phyloP scores from a whole-genome alignment of 2,888 invertebrate genomes.

The Parelbella ahira region DNA sequence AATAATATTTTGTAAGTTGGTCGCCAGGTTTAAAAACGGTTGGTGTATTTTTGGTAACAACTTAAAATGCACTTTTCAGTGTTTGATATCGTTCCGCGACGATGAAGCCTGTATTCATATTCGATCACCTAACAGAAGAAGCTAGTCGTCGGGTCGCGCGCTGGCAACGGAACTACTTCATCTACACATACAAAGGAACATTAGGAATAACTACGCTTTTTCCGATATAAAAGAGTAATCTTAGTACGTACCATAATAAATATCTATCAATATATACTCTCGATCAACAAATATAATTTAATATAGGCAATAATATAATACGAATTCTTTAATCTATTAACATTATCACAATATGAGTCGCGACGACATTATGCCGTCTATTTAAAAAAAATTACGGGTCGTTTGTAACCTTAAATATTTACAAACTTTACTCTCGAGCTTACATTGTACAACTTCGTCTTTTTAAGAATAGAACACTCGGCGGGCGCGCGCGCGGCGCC shows the following conservation, averaged over 20 bases:
- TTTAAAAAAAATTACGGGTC: conserved; percentile 45
- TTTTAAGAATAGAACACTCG: conserved; percentile 34
- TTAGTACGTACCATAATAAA: conserved; percentile 63
- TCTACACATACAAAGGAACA: conserved; percentile 47
- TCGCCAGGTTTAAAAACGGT: conserved; percentile 26
- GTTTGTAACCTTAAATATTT: conserved; percentile 45
- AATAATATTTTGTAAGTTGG: conserved; percentile 22
- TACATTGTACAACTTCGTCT: conserved; percentile 45
- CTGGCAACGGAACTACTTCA: conserved; percentile 37
- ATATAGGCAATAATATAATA: conserved; percentile 66
- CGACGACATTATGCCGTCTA: conserved; percentile 58
- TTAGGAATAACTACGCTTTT: conserved; percentile 45
- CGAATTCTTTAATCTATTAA: conserved; percentile 60
- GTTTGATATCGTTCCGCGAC: conserved; percentile 26
- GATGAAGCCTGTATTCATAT: conserved; percentile 5
- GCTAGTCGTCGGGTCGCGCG: conserved; percentile 36
- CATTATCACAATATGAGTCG: conserved; percentile 68
- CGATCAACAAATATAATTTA: conserved; percentile 74
- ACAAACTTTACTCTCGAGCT: conserved; percentile 42
- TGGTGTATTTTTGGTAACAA: conserved; percentile 31
- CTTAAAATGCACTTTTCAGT: conserved; percentile 23
- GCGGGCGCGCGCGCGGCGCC: conserved; percentile 20
- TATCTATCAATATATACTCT: conserved; percentile 73
- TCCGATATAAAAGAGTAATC: conserved; percentile 58
- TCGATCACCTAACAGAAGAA: conserved; percentile 37